phyloP scores from a whole-genome alignment of 2,888 invertebrate genomes.

The Melitaea athalia region DNA sequence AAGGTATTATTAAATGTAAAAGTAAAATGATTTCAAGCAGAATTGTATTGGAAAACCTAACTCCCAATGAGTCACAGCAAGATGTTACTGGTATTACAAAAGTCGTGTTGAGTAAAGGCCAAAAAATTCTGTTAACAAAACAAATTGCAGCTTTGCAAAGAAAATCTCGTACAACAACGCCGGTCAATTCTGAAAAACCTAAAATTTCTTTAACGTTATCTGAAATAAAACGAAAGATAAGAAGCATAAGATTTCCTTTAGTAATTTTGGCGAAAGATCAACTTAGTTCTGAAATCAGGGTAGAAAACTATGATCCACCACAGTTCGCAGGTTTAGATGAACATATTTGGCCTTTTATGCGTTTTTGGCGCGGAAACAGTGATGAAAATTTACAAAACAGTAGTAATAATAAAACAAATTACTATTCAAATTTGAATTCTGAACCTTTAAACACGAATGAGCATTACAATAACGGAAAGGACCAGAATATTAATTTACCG shows the following conservation, averaged over 20 bases:
- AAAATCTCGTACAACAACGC: constrained; percentile 44
- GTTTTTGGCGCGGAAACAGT: constrained; percentile 50
- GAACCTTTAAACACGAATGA: neutral
- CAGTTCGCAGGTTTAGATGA: constrained; percentile 63
- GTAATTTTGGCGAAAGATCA: constrained; percentile 65
- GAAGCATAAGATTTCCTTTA: constrained; percentile 59
- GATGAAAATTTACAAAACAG: constrained; percentile 27
- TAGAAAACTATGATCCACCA: constrained; percentile 50
- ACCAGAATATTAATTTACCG: neutral
- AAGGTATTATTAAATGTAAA: constrained; percentile 1
- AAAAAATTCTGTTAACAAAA: constrained; percentile 32
- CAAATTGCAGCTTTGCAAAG: constrained; percentile 40
- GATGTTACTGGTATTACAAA: constrained; percentile 50
- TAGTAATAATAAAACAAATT: neutral
- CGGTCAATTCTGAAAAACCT: constrained; percentile 42
- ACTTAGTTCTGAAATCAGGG: constrained; percentile 52
- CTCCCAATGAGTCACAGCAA: constrained; percentile 26
- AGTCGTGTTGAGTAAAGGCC: constrained; percentile 49
- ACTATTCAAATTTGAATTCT: neutral
- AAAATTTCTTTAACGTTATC: constrained; percentile 48
- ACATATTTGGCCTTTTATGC: constrained; percentile 72
- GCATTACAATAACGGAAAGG: neutral
- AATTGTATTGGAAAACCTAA: neutral
- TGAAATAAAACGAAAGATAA: constrained; percentile 60
- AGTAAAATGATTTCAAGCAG: neutral